Evolutionary conservation across 2,888 invertebrate species (phyloP), one percentile per base, ranked within the genome.

Genomic region (Erebia palarica): DNA sequence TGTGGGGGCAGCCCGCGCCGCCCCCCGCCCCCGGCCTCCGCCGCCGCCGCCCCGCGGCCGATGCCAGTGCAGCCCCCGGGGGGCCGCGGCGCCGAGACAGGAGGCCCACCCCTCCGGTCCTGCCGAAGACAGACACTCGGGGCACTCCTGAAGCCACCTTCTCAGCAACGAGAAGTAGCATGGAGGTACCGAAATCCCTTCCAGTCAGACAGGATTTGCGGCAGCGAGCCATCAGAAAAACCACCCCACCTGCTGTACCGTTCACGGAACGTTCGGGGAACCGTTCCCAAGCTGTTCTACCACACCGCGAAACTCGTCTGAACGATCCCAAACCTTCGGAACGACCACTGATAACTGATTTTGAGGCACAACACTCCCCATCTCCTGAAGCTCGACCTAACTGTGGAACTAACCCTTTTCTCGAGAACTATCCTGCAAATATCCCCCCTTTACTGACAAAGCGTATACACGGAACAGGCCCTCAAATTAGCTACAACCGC

Each of bases 1-100:
- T 79, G 78, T 77, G 76, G 75, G 76, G 76, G 76, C 75, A 77
- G 76, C 75, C 74, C 76, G 69, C 72, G 69, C 69, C 69, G 71
- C 70, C 74, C 70, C 69, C 73, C 69, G 3, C 65, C 11, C n/a
- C 16, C 55, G 70, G 18, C 21, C 55, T 58, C 64, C 55, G 69
- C 75, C 68, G 58, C 16, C 71, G 73, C 68, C 65, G 65, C 65
- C 14, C n/a, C 66, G 64, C 67, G 59, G 68, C 61, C 63, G 18
- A 44, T 55, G 42, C 0, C 36, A 4, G 8, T n/a, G 53, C 13
- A 14, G 68, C 65, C 59, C 59, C 18, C 42, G 58, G 36, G 57
- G 57, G 55, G 42, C 55, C 18, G 27, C 59, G 9, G n/a, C 42
- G 36, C 5, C 60, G 60, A n/a, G 60, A 9, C 8, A 60, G 60